Percentiles rank a stretch among this genome's conserved stretches.
Conservation (phyloP, 2,797 vertebrate genomes). For the Buphagus erythrorhynchus region DNA sequence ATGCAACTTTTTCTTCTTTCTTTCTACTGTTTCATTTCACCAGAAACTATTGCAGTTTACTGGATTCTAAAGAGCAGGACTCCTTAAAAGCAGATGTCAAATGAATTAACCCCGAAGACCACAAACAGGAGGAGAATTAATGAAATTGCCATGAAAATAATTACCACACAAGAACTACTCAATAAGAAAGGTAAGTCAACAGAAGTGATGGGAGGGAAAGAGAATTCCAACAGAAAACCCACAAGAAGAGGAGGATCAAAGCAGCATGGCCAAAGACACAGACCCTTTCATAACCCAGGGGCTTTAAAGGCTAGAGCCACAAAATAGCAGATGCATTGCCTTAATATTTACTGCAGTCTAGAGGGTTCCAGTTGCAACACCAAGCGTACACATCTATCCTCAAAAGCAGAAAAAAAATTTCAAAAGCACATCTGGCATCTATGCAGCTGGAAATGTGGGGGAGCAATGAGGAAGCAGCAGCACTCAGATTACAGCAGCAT, state of each 20-base stretch:
- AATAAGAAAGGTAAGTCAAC: neutral
- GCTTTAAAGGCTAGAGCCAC: neutral
- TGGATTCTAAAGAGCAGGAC: neutral
- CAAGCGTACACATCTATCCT: neutral
- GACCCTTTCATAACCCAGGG: neutral
- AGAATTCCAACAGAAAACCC: neutral
- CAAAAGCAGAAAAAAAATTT: neutral
- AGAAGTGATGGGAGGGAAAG: neutral
- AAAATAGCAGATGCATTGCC: neutral
- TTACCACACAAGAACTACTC: neutral
- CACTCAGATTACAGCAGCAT: neutral
- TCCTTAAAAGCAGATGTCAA: neutral
- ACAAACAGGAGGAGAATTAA: neutral
- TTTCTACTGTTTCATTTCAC: neutral
- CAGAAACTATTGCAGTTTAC: neutral
- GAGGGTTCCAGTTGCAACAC: slow-evolving; percentile 64
- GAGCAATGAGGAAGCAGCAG: slow-evolving; percentile 13
- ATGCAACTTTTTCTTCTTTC: neutral
- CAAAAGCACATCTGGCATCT: neutral
- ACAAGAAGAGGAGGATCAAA: neutral
- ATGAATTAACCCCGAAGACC: neutral
- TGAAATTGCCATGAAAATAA: neutral
- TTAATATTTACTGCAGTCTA: neutral
- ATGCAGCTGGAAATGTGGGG: neutral
- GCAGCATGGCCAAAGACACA: neutral